Base-by-base conservation (phyloP, 1,140 invertebrate species). In the Rhysida immarginata region DNA sequence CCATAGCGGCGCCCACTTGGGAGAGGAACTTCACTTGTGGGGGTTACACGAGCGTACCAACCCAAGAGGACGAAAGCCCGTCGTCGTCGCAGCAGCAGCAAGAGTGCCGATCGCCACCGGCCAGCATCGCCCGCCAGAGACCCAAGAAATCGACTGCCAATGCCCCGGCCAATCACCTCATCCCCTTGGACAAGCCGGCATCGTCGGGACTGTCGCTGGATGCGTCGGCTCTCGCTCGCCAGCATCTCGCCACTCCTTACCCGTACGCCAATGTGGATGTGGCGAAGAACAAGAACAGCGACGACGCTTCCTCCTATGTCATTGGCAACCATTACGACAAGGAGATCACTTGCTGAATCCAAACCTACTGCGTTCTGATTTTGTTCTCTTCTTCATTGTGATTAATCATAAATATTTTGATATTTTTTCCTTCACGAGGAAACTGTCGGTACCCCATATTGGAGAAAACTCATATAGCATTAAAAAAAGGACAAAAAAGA, bases 181-280 rank as follows among this genome's bases (percentile, higher is more conserved):
- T 46, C 8, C 3, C 44, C 5, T 20, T 46, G 21, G 5, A 46
- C 5, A 20, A 23, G 20, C 50, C 58, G 60, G 55, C 26, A 67
- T 70, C 48, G 57, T 69, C 21, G 61, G 74, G 25, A 3, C 3
- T 46, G 11, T 46, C 54, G 16, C 63, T 77, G 54, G 75, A 77
- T 55, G 71, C 74, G 0, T 69, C 71, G 26, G 68, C 73, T 0
- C 64, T 77, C 23, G 58, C 60, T 2, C 57, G 60, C 29, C 61
- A 60, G 18, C 56, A 46, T 25, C 54, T 14, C 23, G 27, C 18
- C 16, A 24, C 27, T 26, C 62, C 62, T 16, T 53, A 59, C 46
- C 61, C 61, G 51, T 63, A 63, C 54, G 61, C 60, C n/a, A 64
- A 64, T 56, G 63, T 65, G 1, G 59, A 58, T 54, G 63, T 44